These are phyloP conservation scores for Barnardius zonarius DNA, from an alignment of 2,113 vertebrate genomes.

Conservation along the genomic window DNA sequence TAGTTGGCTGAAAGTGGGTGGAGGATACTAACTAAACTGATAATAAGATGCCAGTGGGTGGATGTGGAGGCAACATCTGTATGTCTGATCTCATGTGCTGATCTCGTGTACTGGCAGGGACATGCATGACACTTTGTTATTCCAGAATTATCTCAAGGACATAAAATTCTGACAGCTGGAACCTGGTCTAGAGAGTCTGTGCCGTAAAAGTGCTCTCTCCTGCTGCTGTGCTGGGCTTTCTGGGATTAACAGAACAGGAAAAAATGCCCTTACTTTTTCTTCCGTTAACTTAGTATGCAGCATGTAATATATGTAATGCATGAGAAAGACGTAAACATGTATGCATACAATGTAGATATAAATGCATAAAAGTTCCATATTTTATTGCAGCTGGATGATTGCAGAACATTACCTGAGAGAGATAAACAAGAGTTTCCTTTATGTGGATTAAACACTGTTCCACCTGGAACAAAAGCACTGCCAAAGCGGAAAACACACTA, in stretches of 20 bases:
- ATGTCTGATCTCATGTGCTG: slow-evolving; percentile 69
- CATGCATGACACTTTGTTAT: slow-evolving; percentile 63
- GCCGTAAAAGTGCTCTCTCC: slow-evolving; percentile 25
- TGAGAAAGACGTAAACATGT: neutral
- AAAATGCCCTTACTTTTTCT: neutral
- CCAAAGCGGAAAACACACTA: slow-evolving; percentile 7
- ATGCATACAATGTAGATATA: too few species aligned
- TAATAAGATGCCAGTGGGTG: slow-evolving; percentile 68
- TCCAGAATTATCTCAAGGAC: slow-evolving; percentile 62
- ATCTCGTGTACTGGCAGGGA: slow-evolving; percentile 66
- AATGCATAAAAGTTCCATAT: accelerated
- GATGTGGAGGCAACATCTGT: slow-evolving; percentile 67
- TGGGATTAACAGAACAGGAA: neutral
- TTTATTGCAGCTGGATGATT: neutral
- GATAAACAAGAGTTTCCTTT: slow-evolving; percentile 39
- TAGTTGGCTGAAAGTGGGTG: slow-evolving; percentile 48
- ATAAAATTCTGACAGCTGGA: slow-evolving; percentile 68
- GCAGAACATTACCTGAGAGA: slow-evolving; percentile 19
- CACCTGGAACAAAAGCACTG: slow-evolving; percentile 61
- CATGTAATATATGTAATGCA: neutral
- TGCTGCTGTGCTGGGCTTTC: slow-evolving; percentile 7
- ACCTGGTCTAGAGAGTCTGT: slow-evolving; percentile 43
- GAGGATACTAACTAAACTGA: slow-evolving; percentile 51
- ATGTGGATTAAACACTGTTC: neutral
- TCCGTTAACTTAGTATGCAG: neutral